Base-by-base conservation (phyloP, 2,797 vertebrate genomes). In the Steatocranus sp. region DNA sequence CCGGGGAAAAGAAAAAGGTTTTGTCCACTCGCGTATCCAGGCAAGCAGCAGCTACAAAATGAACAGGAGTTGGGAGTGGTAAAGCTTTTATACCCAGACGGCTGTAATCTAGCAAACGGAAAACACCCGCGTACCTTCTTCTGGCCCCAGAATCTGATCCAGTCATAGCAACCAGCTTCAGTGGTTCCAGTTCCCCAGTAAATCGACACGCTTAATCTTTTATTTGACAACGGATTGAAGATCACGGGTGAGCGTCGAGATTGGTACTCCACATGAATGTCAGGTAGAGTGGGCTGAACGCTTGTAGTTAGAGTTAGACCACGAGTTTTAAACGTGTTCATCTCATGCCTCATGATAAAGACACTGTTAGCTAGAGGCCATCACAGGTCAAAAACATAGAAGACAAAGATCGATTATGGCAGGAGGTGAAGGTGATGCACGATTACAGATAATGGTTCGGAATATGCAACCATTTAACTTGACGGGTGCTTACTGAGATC, bases 31-130 rank as follows among this genome's bases (percentile, higher is more conserved):
- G 43, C 17, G 27, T 49, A 30, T 14, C 25, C 11, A 32, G 46
- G 11, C 5, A 48, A 30, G 34, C 50, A 70, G 53, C 51, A 17
- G 38, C 51, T 54, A 48, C 25, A 4, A 43, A 51, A 23, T 14
- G 18, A 73, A 51, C 50, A 10, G 23, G 17, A 8, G 5, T 1
- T 10, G 1, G 0, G 11, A 5, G 68, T 18, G 25, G 4, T 8
- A 25, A 11, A 18, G 3, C 73, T 85, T 90, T 90, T 82, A 81
- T 83, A 41, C 49, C 5, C 8, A 3, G 14, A 5, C 50, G 58
- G 46, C 3, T 32, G 81, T 77, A 91, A 95, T 94, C 75, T 34
- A 66, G 49, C 20, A 83, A 93, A 94, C 56, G 34, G 14, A 5
- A 50, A 83, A 86, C 95, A 96, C 88, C 88, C 15, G 92, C 30